These are phyloP conservation scores for Amphiprion ocellaris DNA, from an alignment of 2,113 vertebrate species.

Conservation along the genomic window DNA sequence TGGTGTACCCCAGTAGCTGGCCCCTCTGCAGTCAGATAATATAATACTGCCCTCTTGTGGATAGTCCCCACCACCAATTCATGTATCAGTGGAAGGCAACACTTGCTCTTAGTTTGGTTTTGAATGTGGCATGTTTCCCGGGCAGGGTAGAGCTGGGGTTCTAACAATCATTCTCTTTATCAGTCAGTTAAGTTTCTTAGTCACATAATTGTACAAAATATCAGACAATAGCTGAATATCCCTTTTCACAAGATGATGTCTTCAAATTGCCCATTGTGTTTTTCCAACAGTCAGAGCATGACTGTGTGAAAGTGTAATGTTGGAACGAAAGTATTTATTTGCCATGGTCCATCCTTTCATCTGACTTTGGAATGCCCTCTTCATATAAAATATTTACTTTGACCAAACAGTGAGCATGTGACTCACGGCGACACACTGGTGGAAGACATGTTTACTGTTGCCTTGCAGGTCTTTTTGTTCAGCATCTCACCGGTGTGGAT, in stretches of 20 bases:
- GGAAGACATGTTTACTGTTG: constrained; percentile 5
- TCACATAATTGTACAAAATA: no score
- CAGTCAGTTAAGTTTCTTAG: not conserved
- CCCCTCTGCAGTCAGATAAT: not conserved
- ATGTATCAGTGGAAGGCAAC: no score
- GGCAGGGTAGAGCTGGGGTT: not conserved
- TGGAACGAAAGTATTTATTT: no score
- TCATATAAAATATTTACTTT: no score
- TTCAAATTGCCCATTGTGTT: no score
- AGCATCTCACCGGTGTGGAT: not conserved
- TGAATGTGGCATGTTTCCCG: not conserved
- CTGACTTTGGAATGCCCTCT: not conserved
- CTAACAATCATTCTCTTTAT: not conserved
- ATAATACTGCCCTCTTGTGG: constrained; percentile 44
- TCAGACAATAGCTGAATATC: no score
- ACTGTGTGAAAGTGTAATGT: not conserved
- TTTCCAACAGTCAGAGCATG: no score
- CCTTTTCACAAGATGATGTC: no score
- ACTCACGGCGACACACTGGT: not conserved
- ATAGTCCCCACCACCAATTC: not conserved
- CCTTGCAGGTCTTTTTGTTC: constrained; percentile 18
- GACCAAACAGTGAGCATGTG: not conserved
- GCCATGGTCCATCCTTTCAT: not conserved
- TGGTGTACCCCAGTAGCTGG: no score
- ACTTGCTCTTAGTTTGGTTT: no score